These are phyloP conservation scores for Mechanitis mazaeus DNA, from an alignment of 2,888 invertebrate genomes.

Conservation along the genomic window DNA sequence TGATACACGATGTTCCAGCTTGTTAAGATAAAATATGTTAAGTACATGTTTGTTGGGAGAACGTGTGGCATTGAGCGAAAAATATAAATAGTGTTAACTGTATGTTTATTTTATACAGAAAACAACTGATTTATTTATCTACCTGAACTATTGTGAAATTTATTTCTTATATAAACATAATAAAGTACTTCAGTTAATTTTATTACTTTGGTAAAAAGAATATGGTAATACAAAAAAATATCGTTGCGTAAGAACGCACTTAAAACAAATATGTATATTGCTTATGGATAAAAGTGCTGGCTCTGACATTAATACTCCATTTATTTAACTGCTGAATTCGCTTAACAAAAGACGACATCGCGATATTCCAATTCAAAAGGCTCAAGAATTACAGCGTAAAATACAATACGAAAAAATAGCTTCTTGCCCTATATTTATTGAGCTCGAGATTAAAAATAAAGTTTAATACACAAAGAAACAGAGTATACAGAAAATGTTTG, in stretches of 20 bases:
- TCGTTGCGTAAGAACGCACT: background rate
- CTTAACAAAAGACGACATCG: slow-evolving; percentile 27
- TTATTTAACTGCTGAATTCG: slow-evolving; percentile 24
- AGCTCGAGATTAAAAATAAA: slow-evolving; percentile 30
- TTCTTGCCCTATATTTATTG: slow-evolving; percentile 32
- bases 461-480: slow-evolving; percentile 15
- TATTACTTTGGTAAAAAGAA: no score
- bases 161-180: no score
- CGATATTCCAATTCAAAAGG: slow-evolving; percentile 26
- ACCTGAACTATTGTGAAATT: no score
- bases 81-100: no score
- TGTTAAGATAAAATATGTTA: no score
- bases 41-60: no score
- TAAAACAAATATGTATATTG: slow-evolving; percentile 6
- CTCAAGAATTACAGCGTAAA: slow-evolving; percentile 26
- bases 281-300: slow-evolving; percentile 12
- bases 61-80: no score
- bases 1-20: no score
- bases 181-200: no score
- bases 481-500: slow-evolving; percentile 4
- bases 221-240: background rate
- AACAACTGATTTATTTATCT: no score
- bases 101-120: no score
- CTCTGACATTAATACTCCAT: slow-evolving; percentile 16
- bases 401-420: slow-evolving; percentile 29